Evolutionary conservation across 1,140 invertebrate genomes (phyloP).

Genomic region (Ptiloglossa arizonensis): DNA sequence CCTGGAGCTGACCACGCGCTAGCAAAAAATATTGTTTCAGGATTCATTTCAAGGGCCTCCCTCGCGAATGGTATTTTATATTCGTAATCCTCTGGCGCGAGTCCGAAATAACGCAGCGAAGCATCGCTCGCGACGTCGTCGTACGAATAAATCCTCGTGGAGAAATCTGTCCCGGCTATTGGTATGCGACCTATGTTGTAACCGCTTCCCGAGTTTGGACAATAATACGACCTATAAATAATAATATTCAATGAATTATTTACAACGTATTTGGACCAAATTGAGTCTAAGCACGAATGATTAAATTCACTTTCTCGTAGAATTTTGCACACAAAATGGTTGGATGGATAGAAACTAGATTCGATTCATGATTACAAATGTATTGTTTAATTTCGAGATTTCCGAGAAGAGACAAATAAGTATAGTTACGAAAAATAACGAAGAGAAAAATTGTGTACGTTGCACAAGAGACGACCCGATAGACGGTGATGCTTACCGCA

Average conservation of each 20-base stretch:
- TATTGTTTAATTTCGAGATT: not conserved
- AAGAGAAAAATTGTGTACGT: too few relatives aligned
- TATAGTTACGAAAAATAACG: too few relatives aligned
- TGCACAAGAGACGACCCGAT: too few relatives aligned
- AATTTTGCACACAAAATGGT: too few relatives aligned
- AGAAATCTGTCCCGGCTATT: conserved; percentile 88
- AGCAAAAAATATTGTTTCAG: conserved; percentile 83
- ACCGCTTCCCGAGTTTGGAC: conserved; percentile 80
- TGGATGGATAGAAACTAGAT: too few relatives aligned
- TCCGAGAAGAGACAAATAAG: too few relatives aligned
- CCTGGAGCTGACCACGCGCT: conserved; percentile 92
- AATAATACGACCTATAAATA: conserved; percentile 77
- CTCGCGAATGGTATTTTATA: conserved; percentile 80
- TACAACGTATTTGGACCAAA: too few relatives aligned
- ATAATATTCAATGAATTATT: too few relatives aligned
- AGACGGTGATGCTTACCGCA: conserved; percentile 84
- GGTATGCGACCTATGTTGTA: conserved; percentile 86
- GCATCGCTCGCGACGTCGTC: conserved; percentile 82
- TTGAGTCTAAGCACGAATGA: too few relatives aligned
- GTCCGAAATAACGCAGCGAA: conserved; percentile 71
- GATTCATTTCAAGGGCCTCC: conserved; percentile 66
- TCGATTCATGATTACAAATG: too few relatives aligned
- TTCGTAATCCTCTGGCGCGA: conserved; percentile 76
- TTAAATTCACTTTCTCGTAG: too few relatives aligned
- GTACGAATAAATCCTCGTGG: conserved; percentile 86